Conservation (phyloP, 2,113 vertebrate species). For the Peucedramus taeniatus region DNA sequence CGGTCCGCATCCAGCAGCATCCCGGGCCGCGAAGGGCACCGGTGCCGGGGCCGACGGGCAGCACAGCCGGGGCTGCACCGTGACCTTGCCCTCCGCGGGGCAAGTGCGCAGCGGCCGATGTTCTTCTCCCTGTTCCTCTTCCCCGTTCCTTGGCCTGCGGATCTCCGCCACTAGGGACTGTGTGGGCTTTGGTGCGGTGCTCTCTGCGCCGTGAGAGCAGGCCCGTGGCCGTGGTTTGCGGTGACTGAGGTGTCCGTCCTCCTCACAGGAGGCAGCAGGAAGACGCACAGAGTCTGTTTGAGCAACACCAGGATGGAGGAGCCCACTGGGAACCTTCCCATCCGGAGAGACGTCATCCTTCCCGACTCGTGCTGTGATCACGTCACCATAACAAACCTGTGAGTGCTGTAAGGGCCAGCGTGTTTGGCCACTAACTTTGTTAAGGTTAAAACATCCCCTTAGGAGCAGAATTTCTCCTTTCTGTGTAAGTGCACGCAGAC, state of each 20-base stretch:
- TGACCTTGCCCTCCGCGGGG: background rate
- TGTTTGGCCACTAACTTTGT: background rate
- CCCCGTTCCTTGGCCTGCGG: background rate
- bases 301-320: constrained; percentile 33
- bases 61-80: background rate
- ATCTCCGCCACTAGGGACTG: background rate
- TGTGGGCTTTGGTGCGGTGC: background rate
- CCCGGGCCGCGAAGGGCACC: background rate
- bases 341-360: background rate
- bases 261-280: background rate
- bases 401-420: background rate
- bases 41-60: background rate
- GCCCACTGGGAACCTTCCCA: background rate
- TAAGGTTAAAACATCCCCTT: background rate
- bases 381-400: constrained; percentile 47
- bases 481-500: background rate
- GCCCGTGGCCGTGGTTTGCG: background rate
- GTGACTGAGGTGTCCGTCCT: background rate
- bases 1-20: background rate
- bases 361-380: background rate
- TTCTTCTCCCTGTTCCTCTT: no score
- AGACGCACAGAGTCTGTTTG: background rate
- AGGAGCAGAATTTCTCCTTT: background rate
- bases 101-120: no score
- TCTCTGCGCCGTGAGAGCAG: background rate